Evolutionary conservation across 2,113 vertebrate genomes (phyloP), one percentile per base, ranked within the genome.

Genomic region (Panthera uncia): DNA sequence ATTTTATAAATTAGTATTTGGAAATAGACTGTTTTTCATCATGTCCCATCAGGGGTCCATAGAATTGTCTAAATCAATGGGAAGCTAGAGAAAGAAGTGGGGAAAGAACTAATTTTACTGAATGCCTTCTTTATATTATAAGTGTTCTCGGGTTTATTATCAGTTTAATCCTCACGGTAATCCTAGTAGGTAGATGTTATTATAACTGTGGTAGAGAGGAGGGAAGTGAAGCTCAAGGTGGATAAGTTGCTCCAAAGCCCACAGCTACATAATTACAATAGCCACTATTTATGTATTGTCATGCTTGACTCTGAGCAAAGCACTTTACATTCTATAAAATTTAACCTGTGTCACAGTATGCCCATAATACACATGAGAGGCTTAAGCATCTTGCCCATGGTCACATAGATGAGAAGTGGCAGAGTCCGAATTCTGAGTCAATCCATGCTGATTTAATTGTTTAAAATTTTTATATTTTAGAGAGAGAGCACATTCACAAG

Each of bases 111-210:
- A 73, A 84, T 85, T 82, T 79, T 69, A 86, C 7, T 73, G 33
- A 82, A 89, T 68, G 57, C 4, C 66, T 85, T 93, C 66, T 83
- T 87, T 95, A 93, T 71, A 25, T 90, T 76, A 13, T 68, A 36
- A 93, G 38, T 38, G 57, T 33, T 82, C 61, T 89, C 48, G 65
- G 31, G 48, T 89, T 95, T 92, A 87, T 83, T 76, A 93, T 89
- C 86, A 86, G 14, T 29, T 41, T 93, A 86, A 84, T 96, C 48
- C 23, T 69, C 69, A 25, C 63, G 68, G 66, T 73, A 33, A 86
- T 83, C 33, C 86, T 94, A 23, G 27, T 55, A 94, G 23, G 31
- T 27, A 41, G 69, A 63, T 69, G 85, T 48, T 92, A 66, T 65
- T 74, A 83, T 33, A 93, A 61, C 18, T 55, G 23, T 61, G 21